Conservation (phyloP, 2,888 invertebrate species). For the Caenorhabditis plicata region DNA sequence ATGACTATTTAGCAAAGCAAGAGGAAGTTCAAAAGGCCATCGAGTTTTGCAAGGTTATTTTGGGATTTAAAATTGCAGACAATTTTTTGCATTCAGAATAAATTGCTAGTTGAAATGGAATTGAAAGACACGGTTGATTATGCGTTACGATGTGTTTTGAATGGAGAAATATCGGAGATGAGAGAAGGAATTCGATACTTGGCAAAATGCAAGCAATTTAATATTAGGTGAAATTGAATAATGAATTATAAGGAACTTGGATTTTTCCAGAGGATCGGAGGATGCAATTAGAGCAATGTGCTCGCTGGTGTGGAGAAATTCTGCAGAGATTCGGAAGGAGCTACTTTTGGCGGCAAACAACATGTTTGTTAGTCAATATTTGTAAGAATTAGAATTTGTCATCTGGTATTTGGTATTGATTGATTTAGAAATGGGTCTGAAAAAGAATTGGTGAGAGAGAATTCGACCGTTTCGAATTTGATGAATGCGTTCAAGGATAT, state of each 20-base stretch:
- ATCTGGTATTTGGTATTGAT: not conserved
- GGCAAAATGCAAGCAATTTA: constrained; percentile 71
- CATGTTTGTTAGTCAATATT: constrained; percentile 42
- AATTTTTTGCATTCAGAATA: constrained; percentile 23
- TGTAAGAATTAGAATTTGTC: constrained; percentile 11
- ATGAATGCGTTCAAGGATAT: constrained; percentile 30
- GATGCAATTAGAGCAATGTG: constrained; percentile 38
- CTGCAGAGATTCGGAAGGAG: constrained; percentile 26
- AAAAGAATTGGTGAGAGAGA: constrained; percentile 12
- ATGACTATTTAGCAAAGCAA: constrained; percentile 6
- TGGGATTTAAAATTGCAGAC: not conserved
- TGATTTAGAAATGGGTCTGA: not conserved
- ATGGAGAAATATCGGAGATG: constrained; percentile 43
- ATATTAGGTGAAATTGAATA: constrained; percentile 18
- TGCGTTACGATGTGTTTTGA: constrained; percentile 34
- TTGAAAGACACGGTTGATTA: constrained; percentile 22
- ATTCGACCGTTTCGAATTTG: constrained; percentile 33
- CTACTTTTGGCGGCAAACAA: constrained; percentile 34
- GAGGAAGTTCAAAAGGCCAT: not conserved
- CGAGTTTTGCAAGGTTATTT: not conserved
- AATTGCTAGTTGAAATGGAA: constrained; percentile 34
- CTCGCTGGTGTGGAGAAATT: constrained; percentile 47
- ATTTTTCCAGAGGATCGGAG: constrained; percentile 23
- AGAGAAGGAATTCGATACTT: constrained; percentile 82
- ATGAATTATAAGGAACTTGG: not conserved